Percentiles rank a stretch among this genome's conserved stretches.
These are phyloP conservation scores for Carapus acus DNA, from an alignment of 2,797 vertebrate species.

Conservation along the genomic window DNA sequence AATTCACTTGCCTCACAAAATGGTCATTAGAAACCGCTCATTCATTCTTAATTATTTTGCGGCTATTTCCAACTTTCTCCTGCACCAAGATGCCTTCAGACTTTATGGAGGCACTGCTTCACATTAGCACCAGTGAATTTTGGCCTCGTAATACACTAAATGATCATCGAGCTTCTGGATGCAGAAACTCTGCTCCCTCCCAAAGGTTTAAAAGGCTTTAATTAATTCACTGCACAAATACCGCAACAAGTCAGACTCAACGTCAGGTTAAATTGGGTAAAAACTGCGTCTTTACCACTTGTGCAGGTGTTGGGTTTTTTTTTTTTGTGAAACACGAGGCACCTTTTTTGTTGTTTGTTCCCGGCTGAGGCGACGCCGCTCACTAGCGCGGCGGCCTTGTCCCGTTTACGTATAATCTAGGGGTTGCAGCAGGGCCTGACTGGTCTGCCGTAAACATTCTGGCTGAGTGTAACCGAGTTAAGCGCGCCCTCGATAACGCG, in stretches of 20 bases:
- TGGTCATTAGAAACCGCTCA: constrained; percentile 32
- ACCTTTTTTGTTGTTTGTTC: not conserved
- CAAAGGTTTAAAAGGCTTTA: constrained; percentile 24
- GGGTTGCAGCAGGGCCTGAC: no score
- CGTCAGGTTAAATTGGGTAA: constrained; percentile 11
- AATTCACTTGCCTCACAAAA: constrained; percentile 28
- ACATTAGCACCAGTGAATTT: constrained; percentile 43
- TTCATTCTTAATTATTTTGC: constrained; percentile 46
- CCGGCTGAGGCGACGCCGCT: no score
- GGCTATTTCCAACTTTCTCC: constrained; percentile 44
- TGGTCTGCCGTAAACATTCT: not conserved
- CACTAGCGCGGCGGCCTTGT: no score
- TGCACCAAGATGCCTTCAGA: constrained; percentile 37
- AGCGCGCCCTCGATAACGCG: constrained; percentile 8
- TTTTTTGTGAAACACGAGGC: not conserved
- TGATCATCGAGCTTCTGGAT: constrained; percentile 22
- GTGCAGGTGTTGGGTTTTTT: no score
- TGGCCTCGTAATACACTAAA: constrained; percentile 21
- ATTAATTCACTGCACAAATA: constrained; percentile 16
- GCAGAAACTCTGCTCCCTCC: constrained; percentile 21
- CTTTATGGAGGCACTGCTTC: constrained; percentile 38
- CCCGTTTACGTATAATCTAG: no score
- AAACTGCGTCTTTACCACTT: constrained; percentile 1
- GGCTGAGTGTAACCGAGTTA: not conserved
- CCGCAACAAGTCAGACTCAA: constrained; percentile 7